Base-by-base conservation (phyloP, 2,888 invertebrate genomes). In the Eustalomyia histrio region DNA sequence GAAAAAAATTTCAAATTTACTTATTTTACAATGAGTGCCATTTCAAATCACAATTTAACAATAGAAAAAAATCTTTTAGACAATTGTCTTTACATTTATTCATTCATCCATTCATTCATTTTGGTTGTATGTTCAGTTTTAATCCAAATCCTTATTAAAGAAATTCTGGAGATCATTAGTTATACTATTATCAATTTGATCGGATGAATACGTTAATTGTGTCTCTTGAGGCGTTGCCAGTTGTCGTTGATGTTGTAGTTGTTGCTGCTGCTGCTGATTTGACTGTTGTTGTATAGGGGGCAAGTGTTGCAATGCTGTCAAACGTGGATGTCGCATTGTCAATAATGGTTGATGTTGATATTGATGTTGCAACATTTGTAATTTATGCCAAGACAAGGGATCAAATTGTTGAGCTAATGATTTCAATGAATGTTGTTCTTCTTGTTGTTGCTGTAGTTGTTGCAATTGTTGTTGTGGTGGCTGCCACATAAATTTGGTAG, bases 171-270 rank as follows among this genome's bases (percentile, higher is more conserved):
- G 68, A 82, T 82, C 76, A 79, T 76, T 80, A 82, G 76, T 57
- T 67, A 61, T 60, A 55, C 50, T 29, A 72, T 76, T 69, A 76
- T 75, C 80, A 39, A 18, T 18, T 24, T 79, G 82, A 79, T 71
- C 73, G n/a, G n/a, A 29, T 75, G 69, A 35, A 80, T 81, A 83
- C 82, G 84, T 85, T 87, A 87, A 87, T 87, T 87, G 88, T 85
- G 84, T 86, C 79, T 82, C 83, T 53, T 63, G 80, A 76, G 83
- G 80, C 80, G 74, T 76, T 73, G 76, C 64, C 61, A 76, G 39
- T 57, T 64, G 65, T 14, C 16, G 72, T 52, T 60, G 57, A 57
- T n/a, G n/a, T n/a, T n/a, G n/a, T n/a, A n/a, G n/a, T n/a, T n/a
- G n/a, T n/a, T 79, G 69, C 47, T 61, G 76, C 39, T 52, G 58